Evolutionary conservation across 2,797 vertebrate species (phyloP), one percentile per base, ranked within the genome.

Genomic region (Falco biarmicus): DNA sequence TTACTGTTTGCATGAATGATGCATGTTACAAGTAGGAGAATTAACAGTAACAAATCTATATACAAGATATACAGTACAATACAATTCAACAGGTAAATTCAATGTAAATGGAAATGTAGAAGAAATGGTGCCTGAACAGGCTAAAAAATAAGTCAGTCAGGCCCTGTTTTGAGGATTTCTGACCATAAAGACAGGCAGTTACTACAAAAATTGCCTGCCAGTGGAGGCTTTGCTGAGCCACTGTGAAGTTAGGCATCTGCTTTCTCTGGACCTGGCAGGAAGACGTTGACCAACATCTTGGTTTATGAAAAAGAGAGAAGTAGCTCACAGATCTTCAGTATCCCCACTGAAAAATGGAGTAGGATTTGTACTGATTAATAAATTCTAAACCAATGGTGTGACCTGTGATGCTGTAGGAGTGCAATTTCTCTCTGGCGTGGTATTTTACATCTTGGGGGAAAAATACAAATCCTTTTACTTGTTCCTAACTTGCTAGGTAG

Each of bases 41-140:
- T 32, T 34, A 79, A 59, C 50, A 51, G 4, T 13, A 84, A 61
- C 22, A 34, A 37, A n/a, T 47, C 18, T 50, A 68, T 6, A 5
- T 15, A 43, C 15, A 60, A 54, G 85, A 79, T 13, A 48, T 0
- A 39, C 6, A 26, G n/a, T 70, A 43, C 29, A 17, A 4, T n/a
- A 41, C 20, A 37, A 13, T 66, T 60, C 34, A 70, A 51, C 25
- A 25, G 51, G 32, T 59, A 63, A 59, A 76, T 51, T 39, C 47
- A 65, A 0, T 7, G 20, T 56, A 50, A 70, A 77, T 8, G n/a
- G 50, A 39, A 87, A 56, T 0, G 2, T 0, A 26, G 34, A 56
- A 20, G 43, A 80, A 74, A 47, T 3, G 31, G 34, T 92, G n/a
- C 31, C 13, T n/a, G 47, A 76, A 68, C 31, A 73, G n/a, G 43